Conservation (phyloP, 2,888 invertebrate genomes). For the Nymphalis polychloros region DNA sequence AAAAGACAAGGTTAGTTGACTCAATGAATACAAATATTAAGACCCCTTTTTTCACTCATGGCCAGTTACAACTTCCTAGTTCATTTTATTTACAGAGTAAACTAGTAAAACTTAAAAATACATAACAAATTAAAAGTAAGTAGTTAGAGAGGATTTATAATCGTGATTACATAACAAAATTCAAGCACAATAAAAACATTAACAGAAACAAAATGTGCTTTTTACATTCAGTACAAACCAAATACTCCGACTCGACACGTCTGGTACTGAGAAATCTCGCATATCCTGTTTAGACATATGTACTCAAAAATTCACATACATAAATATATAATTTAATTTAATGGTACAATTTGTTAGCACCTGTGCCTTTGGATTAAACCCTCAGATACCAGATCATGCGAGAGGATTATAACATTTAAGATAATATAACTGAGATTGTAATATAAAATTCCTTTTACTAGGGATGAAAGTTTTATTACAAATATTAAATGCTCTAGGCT, state of each 20-base stretch:
- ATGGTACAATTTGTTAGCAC: conserved; percentile 30
- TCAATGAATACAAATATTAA: conserved; percentile 21
- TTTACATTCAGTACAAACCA: conserved; percentile 37
- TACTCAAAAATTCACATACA: conserved; percentile 7
- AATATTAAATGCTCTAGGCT: conserved; percentile 39
- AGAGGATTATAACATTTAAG: conserved; percentile 16
- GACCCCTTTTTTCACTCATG: conserved; percentile 29
- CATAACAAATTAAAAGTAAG: conserved; percentile 76
- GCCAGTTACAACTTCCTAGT: conserved; percentile 32
- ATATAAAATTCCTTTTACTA: conserved; percentile 22
- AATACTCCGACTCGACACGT: neutral
- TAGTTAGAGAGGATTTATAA: conserved; percentile 68
- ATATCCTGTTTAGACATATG: conserved; percentile 3
- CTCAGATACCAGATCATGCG: conserved; percentile 14
- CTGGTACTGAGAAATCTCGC: neutral
- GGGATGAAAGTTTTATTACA: conserved; percentile 23
- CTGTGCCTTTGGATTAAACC: conserved; percentile 24
- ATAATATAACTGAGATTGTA: conserved; percentile 19
- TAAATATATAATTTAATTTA: conserved; percentile 3
- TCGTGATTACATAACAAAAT: conserved; percentile 72
- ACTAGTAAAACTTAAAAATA: conserved; percentile 79
- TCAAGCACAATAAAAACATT: conserved; percentile 70
- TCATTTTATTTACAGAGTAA: conserved; percentile 46
- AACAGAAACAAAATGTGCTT: conserved; percentile 71
- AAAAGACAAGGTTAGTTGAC: conserved; percentile 18